Percentiles rank a stretch among this genome's conserved stretches.
phyloP scores from a whole-genome alignment of 2,797 vertebrate genomes.

The Sebastiscus tertius region DNA sequence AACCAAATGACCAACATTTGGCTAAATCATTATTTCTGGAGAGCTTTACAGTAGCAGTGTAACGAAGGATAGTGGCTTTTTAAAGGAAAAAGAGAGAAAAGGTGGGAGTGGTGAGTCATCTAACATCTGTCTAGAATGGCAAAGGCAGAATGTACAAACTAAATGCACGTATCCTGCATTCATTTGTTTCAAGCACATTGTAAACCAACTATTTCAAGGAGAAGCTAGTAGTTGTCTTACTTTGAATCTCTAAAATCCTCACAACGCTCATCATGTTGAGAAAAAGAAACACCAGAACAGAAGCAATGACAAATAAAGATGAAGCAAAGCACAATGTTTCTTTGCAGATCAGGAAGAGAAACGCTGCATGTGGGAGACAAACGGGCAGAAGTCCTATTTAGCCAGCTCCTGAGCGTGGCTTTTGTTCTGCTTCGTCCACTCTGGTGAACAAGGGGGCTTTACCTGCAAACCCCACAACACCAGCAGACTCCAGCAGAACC shows the following conservation, averaged over 20 bases:
- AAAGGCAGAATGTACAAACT: slow-evolving; percentile 42
- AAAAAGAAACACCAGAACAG: slow-evolving; percentile 52
- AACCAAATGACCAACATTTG: slow-evolving; percentile 27
- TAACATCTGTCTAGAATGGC: slow-evolving; percentile 20
- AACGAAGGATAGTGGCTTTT: slow-evolving; percentile 26
- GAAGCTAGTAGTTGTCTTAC: slow-evolving; percentile 79
- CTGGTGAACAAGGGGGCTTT: slow-evolving; percentile 91
- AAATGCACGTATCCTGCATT: slow-evolving; percentile 41
- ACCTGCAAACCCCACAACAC: slow-evolving; percentile 95
- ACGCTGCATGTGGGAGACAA: slow-evolving; percentile 64
- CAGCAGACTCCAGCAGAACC: slow-evolving; percentile 91
- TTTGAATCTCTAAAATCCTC: slow-evolving; percentile 57
- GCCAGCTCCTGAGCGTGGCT: slow-evolving; percentile 98
- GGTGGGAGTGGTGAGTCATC: slow-evolving; percentile 33
- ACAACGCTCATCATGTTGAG: slow-evolving; percentile 43
- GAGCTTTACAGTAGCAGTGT: slow-evolving; percentile 33
- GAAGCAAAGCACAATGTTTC: slow-evolving; percentile 81
- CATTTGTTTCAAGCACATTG: slow-evolving; percentile 84
- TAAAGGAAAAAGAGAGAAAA: slow-evolving; percentile 32
- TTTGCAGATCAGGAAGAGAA: slow-evolving; percentile 80
- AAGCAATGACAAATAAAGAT: slow-evolving; percentile 63
- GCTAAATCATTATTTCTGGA: slow-evolving; percentile 16
- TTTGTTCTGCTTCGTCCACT: slow-evolving; percentile 90
- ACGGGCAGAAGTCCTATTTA: slow-evolving; percentile 80
- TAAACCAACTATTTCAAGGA: slow-evolving; percentile 89